Evolutionary conservation across 2,797 vertebrate genomes (phyloP), one percentile per base, ranked within the genome.

Genomic region (Xiphophorus birchmanni): DNA sequence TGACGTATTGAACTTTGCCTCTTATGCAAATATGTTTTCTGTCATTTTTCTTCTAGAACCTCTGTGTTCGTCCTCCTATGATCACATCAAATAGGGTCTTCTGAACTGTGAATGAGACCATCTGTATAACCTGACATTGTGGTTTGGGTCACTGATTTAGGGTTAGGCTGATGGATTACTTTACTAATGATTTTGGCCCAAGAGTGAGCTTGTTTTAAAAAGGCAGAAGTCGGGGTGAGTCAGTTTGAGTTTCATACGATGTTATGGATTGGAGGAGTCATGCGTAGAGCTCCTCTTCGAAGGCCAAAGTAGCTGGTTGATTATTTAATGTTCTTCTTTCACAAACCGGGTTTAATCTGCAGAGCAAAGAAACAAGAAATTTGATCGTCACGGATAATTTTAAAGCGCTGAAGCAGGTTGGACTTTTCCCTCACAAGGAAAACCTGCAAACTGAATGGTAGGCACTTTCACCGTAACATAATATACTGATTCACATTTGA

Each of bases 281-380:
- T 88, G 87, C 87, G 88, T 58, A 60, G 87, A 85, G 79, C 86
- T 89, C 90, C 73, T 90, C 92, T 91, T 89, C 78, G 74, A 78
- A 74, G 32, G 92, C 91, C 91, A 92, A 91, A 91, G 82, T 91
- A 83, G 83, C 79, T 76, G 75, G 75, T 88, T 89, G 95, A 95
- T 96, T 95, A 95, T 96, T 96, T 95, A 93, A 95, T 93, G 90
- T 96, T 94, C 92, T 92, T 93, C 92, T 94, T 95, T 95, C 91
- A 94, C 92, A 94, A 94, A 94, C 91, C 67, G 54, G 84, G 75
- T 82, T 89, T 94, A 95, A 95, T 95, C 93, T 92, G 88, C 84
- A 93, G 90, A 93, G 94, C 92, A 95, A 95, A 96, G 95, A 95
- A 96, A 96, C 93, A 92, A 89, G 94, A 93, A 95, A 93, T 92